phyloP scores from a whole-genome alignment of 2,888 invertebrate species.

The Alentia gelatinosa region DNA sequence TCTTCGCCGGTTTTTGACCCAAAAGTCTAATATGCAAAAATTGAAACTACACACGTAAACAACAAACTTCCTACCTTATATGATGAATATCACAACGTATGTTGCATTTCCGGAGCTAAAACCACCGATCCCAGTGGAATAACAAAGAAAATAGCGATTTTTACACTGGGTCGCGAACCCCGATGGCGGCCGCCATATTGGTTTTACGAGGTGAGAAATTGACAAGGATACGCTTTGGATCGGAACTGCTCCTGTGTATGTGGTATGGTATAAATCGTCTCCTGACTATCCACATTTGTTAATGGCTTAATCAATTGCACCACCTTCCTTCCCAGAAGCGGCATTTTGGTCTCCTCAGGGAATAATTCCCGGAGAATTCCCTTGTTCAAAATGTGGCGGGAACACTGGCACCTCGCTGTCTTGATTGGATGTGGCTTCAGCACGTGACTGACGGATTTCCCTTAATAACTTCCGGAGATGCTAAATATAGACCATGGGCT shows the following conservation, averaged over 20 bases:
- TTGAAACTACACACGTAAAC: background rate
- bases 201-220: conserved; percentile 64
- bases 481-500: background rate
- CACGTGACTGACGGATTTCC: conserved; percentile 44
- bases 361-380: conserved; percentile 55
- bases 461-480: background rate
- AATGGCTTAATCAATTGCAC: conserved; percentile 71
- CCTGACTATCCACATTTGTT: conserved; percentile 68
- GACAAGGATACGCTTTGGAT: conserved; percentile 79
- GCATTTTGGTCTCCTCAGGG: conserved; percentile 70
- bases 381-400: conserved; percentile 79
- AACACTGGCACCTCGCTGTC: conserved; percentile 59
- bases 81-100: background rate
- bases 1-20: conserved; percentile 30
- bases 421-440: conserved; percentile 48
- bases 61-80: background rate
- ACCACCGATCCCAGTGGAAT: background rate
- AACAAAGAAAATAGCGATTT: background rate
- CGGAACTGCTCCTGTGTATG: conserved; percentile 79
- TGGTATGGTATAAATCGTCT: conserved; percentile 73
- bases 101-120: background rate
- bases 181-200: conserved; percentile 76
- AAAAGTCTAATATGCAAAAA: conserved; percentile 29
- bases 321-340: conserved; percentile 76
- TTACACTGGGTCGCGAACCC: background rate